A percentile compares a stretch with the other conserved stretches of the same genome.
phyloP scores from a whole-genome alignment of 2,888 invertebrate genomes.

The Synanthedon andrenaeformis region DNA sequence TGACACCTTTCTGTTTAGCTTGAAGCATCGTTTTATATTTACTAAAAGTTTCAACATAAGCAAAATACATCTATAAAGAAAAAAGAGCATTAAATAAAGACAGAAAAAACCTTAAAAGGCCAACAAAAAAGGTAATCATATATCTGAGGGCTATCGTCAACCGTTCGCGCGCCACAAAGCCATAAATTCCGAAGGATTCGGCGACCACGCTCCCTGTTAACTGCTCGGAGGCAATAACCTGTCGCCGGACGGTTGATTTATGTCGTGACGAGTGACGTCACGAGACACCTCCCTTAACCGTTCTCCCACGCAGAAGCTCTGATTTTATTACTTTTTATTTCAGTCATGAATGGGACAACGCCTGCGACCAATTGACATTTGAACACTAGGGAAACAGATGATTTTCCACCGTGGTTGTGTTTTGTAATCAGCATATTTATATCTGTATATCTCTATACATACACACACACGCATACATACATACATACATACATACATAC shows the following conservation, averaged over 20 bases:
- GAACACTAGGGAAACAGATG: no score
- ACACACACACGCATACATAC: no score
- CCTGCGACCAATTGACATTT: no score
- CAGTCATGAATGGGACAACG: neutral
- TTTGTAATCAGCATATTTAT: no score
- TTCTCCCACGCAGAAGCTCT: neutral
- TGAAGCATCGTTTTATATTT: no score
- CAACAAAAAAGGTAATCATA: neutral
- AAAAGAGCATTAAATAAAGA: neutral
- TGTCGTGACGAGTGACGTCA: conserved; percentile 13
- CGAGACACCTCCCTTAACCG: neutral
- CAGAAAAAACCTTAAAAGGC: neutral
- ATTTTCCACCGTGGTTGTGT: no score
- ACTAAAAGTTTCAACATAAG: no score
- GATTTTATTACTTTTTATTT: neutral
- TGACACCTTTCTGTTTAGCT: no score
- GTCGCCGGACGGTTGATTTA: conserved; percentile 30
- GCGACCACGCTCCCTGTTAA: conserved; percentile 27
- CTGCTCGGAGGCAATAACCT: conserved; percentile 35
- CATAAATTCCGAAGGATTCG: conserved; percentile 33
- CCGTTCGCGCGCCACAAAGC: conserved; percentile 13
- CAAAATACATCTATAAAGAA: no score
- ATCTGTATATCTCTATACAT: no score
- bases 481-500: no score
- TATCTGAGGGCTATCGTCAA: conserved; percentile 5